Percentiles rank a stretch among this genome's conserved stretches.
phyloP scores from a whole-genome alignment of 1,140 invertebrate species.

The Calliopsis andreniformis region DNA sequence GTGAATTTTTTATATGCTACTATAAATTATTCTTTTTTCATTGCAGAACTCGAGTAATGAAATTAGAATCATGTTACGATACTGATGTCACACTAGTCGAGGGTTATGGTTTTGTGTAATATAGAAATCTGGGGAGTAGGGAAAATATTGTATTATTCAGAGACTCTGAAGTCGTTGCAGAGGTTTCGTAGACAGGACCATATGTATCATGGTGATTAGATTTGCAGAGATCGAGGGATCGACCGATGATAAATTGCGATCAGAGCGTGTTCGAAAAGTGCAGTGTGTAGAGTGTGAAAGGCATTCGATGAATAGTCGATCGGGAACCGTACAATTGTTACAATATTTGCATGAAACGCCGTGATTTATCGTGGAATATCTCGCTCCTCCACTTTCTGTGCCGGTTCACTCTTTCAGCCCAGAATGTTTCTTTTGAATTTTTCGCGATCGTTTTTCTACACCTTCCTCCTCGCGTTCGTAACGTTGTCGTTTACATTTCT shows the following conservation, averaged over 20 bases:
- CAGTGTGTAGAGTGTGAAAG: too few relatives aligned
- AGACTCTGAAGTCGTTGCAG: too few relatives aligned
- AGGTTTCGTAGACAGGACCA: background rate
- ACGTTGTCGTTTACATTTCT: too few relatives aligned
- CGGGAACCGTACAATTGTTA: background rate
- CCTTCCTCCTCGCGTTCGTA: too few relatives aligned
- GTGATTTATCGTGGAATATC: conserved; percentile 8
- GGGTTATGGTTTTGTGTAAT: too few relatives aligned
- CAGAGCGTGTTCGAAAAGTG: background rate
- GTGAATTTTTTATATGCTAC: too few relatives aligned
- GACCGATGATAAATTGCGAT: conserved; percentile 2
- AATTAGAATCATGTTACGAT: too few relatives aligned
- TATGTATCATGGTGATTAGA: background rate
- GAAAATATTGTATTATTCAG: background rate
- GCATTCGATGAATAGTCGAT: too few relatives aligned
- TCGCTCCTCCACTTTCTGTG: background rate
- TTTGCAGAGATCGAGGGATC: background rate
- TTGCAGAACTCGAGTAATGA: too few relatives aligned
- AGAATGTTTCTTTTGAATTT: background rate
- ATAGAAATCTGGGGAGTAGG: background rate
- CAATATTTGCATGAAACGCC: background rate
- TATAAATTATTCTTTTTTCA: too few relatives aligned
- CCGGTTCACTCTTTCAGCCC: background rate
- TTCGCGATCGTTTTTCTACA: too few relatives aligned
- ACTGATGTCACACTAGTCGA: too few relatives aligned